Evolutionary conservation across 2,797 vertebrate genomes (phyloP).

Genomic region (Ptychobarbus kaznakovi): DNA sequence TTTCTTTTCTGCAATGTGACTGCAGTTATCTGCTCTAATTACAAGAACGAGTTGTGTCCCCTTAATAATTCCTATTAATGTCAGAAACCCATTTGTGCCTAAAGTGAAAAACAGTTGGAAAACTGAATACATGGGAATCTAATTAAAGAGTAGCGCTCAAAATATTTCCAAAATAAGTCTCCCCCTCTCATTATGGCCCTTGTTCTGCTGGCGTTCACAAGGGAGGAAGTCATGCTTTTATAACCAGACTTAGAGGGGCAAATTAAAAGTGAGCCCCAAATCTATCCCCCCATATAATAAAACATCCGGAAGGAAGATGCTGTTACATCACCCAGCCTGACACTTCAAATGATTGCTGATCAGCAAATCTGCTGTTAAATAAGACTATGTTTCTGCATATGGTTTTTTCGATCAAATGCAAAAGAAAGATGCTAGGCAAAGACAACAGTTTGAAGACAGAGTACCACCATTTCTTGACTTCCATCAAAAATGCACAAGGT

Average conservation of each 20-base stretch:
- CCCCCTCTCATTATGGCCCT: slow-evolving; percentile 53
- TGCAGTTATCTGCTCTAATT: slow-evolving; percentile 48
- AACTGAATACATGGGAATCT: slow-evolving; percentile 49
- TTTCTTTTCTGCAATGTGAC: not conserved
- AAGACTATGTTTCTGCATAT: not conserved
- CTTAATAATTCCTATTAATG: slow-evolving; percentile 55
- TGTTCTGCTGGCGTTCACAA: slow-evolving; percentile 55
- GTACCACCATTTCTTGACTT: not conserved
- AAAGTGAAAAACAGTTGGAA: slow-evolving; percentile 52
- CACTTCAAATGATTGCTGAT: slow-evolving; percentile 25
- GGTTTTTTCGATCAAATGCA: not conserved
- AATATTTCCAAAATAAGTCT: slow-evolving; percentile 45
- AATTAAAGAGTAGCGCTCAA: slow-evolving; percentile 58
- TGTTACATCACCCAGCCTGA: slow-evolving; percentile 10
- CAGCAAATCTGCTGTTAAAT: slow-evolving; percentile 27
- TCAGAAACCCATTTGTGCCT: slow-evolving; percentile 45
- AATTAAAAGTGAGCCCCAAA: slow-evolving; percentile 44
- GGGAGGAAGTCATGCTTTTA: slow-evolving; percentile 50
- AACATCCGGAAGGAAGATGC: slow-evolving; percentile 14
- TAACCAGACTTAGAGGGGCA: slow-evolving; percentile 46
- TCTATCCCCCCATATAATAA: slow-evolving; percentile 1
- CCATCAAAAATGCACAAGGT: slow-evolving; percentile 30
- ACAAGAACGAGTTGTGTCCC: slow-evolving; percentile 19
- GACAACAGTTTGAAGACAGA: not conserved
- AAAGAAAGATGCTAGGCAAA: not conserved